phyloP scores from a whole-genome alignment of 2,113 vertebrate genomes.

The Sialia sialis region DNA sequence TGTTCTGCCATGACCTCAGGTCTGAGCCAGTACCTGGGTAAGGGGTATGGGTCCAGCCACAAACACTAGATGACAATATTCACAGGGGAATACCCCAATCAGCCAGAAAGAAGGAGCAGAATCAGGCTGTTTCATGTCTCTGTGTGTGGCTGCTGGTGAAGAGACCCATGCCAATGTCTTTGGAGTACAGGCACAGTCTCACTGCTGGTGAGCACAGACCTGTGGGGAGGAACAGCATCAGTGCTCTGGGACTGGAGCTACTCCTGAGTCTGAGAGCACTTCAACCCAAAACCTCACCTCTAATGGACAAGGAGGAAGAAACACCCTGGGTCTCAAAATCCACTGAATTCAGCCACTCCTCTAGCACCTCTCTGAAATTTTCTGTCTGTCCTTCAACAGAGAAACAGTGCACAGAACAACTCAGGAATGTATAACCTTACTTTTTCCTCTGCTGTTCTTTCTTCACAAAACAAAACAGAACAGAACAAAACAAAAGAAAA shows the following conservation, averaged over 20 bases:
- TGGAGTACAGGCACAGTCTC: background rate
- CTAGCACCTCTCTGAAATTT: background rate
- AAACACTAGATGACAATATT: background rate
- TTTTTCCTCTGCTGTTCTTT: background rate
- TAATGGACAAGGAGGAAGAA: background rate
- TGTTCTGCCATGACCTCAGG: background rate
- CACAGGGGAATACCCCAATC: accelerated
- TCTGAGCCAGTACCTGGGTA: background rate
- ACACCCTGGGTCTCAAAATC: background rate
- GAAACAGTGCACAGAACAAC: background rate
- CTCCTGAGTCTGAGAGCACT: background rate
- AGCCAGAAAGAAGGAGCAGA: background rate
- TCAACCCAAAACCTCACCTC: background rate
- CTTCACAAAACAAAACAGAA: background rate
- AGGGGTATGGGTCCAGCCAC: background rate
- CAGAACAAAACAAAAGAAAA: background rate
- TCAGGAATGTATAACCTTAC: background rate
- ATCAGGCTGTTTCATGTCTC: background rate
- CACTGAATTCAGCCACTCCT: background rate
- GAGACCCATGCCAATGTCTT: accelerated
- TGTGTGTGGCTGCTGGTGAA: background rate
- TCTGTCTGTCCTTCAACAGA: background rate
- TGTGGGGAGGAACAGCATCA: background rate
- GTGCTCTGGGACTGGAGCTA: background rate
- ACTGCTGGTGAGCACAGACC: background rate